Evolutionary conservation across 2,797 vertebrate genomes (phyloP).

Genomic region (Galago senegalensis): DNA sequence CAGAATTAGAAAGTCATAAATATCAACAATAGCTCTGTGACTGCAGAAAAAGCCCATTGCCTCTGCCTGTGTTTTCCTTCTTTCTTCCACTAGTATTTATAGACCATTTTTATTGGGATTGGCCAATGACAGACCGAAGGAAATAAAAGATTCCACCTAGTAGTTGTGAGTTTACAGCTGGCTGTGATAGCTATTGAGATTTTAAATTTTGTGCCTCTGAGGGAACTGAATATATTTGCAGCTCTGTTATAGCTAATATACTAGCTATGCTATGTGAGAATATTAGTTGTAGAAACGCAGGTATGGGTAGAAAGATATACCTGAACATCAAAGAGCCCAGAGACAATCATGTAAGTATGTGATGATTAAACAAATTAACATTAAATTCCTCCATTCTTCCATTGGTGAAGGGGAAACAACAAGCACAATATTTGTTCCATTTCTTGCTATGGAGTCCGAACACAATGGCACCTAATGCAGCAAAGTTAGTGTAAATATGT

Average conservation of each 20-base stretch:
- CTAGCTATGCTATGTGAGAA: background rate
- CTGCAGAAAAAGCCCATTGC: background rate
- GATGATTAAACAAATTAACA: background rate
- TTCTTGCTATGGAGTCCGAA: background rate
- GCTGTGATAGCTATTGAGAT: background rate
- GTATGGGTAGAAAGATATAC: background rate
- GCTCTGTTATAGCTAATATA: background rate
- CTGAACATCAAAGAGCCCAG: background rate
- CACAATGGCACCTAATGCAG: background rate
- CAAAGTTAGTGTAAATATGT: background rate
- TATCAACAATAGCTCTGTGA: background rate
- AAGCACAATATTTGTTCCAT: background rate
- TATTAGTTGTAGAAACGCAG: conserved; percentile 33
- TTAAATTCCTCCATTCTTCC: background rate
- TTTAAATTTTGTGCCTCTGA: background rate
- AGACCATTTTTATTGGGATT: conserved; percentile 18
- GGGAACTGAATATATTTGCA: background rate
- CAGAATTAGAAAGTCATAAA: background rate
- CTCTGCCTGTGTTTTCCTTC: background rate
- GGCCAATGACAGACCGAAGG: background rate
- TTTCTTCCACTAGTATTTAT: background rate
- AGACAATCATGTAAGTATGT: background rate
- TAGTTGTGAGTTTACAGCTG: background rate
- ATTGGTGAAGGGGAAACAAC: background rate
- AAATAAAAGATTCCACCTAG: background rate